Conservation (phyloP, 2,888 invertebrate species). For the Dendrolimus pini region DNA sequence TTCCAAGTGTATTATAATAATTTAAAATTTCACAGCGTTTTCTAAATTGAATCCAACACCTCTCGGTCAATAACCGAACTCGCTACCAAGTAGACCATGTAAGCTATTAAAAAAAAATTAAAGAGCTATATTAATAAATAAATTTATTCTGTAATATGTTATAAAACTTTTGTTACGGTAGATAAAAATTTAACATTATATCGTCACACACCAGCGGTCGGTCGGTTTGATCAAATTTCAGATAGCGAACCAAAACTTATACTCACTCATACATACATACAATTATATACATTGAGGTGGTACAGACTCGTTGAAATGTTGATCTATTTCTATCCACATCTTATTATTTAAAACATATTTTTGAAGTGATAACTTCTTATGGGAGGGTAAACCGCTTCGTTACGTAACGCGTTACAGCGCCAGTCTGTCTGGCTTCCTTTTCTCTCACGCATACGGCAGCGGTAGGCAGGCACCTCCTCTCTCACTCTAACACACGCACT, state of each 20-base stretch:
- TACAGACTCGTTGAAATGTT: too few relatives aligned
- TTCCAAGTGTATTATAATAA: background rate
- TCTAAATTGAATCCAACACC: background rate
- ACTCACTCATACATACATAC: too few relatives aligned
- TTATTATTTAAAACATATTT: too few relatives aligned
- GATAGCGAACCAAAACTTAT: background rate
- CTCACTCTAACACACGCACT: too few relatives aligned
- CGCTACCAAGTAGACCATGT: background rate
- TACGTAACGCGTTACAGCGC: too few relatives aligned
- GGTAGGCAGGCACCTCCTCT: too few relatives aligned
- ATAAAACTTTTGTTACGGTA: slow-evolving; percentile 59
- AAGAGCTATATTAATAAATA: background rate
- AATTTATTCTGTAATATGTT: slow-evolving; percentile 33
- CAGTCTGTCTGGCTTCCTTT: too few relatives aligned
- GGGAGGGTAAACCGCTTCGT: too few relatives aligned
- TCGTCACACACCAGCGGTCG: slow-evolving; percentile 25
- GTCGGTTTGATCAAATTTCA: background rate
- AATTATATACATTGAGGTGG: too few relatives aligned
- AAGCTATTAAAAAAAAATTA: background rate
- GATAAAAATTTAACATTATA: slow-evolving; percentile 44
- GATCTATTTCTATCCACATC: too few relatives aligned
- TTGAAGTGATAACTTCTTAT: too few relatives aligned
- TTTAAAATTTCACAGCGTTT: background rate
- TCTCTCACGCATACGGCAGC: too few relatives aligned
- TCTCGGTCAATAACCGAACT: background rate